phyloP scores from a whole-genome alignment of 2,113 vertebrate genomes.

The Pseudopipra pipra region DNA sequence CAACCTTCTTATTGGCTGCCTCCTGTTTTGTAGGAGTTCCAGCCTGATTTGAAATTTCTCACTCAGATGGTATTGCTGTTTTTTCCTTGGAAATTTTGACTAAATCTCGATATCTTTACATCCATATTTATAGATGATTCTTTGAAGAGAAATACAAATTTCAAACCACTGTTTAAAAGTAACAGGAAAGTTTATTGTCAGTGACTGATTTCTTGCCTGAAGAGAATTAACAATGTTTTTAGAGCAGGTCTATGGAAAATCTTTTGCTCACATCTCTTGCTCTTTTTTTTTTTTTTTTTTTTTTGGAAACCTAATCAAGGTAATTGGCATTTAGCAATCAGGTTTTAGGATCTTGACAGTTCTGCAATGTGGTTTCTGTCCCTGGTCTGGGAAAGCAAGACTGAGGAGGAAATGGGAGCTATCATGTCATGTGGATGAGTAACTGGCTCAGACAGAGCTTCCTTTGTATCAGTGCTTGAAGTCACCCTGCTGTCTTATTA shows the following conservation, averaged over 20 bases:
- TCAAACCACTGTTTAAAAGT: not conserved
- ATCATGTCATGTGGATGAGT: slow-evolving; percentile 63
- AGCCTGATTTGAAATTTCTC: not conserved
- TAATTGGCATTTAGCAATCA: slow-evolving; percentile 57
- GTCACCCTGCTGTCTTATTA: slow-evolving; percentile 29
- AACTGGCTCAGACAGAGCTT: slow-evolving; percentile 54
- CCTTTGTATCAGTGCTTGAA: slow-evolving; percentile 48
- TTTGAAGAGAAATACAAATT: not conserved
- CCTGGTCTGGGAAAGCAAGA: slow-evolving; percentile 51
- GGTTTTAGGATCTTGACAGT: slow-evolving; percentile 58
- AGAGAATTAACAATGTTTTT: not conserved
- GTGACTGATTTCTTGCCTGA: not conserved
- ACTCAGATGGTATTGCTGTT: not conserved
- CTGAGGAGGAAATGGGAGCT: slow-evolving; percentile 63
- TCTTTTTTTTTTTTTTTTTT: not conserved
- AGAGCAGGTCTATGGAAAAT: not conserved
- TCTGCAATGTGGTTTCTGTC: slow-evolving; percentile 62
- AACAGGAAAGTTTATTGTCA: not conserved
- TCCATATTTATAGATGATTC: not conserved
- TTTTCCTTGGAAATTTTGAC: not conserved
- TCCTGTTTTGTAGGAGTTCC: not conserved
- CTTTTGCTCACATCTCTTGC: not conserved
- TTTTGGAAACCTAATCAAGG: slow-evolving; percentile 25
- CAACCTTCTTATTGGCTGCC: not conserved
- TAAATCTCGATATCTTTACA: not conserved